Base-by-base conservation (phyloP, 2,888 invertebrate species). In the Archaeoteleia sp. region DNA sequence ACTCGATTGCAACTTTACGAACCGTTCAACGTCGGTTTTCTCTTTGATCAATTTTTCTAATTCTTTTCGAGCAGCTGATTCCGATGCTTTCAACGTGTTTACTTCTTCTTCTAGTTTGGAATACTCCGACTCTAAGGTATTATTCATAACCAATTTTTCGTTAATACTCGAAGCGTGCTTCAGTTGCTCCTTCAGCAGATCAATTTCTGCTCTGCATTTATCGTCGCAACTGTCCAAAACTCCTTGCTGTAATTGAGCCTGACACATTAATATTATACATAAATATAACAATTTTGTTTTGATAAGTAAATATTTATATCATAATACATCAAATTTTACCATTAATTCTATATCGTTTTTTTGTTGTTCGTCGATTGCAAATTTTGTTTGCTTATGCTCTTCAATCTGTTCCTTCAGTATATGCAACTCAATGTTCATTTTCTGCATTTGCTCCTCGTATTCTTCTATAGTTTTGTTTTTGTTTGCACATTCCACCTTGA, bases 381-480 rank as follows among this genome's bases (percentile, higher is more conserved):
- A n/a, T n/a, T 77, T 71, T 10, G 74, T 79, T 1, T 71, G 67
- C 9, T 53, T 67, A 0, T 80, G 39, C 13, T 75, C 72, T 1
- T 69, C 63, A 6, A 78, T 45, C 29, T 79, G 74, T n/a, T 40
- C 15, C 40, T 67, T 71, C 1, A 82, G 48, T 17, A 58, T 73
- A 27, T 37, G 63, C 3, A 76, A 58, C 42, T 79, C 77, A 1
- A 70, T 73, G 20, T 77, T 83, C 75, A 80, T 70, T 6, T 82
- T 80, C 2, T 81, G 78, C 2, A 83, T 81, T 1, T 77, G 76
- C 25, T 75, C 80, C 27, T 81, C 82, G 13, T 82, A 75, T 42
- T 85, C 84, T n/a, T 68, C 66, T 69, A 85, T 83, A 14, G 82
- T 82, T 67, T 75, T 80, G 39, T 80, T 74, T 60, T 85, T 85